Evolutionary conservation across 2,888 invertebrate species (phyloP), one percentile per base, ranked within the genome.

Genomic region (Amphipyra tragopoginis): DNA sequence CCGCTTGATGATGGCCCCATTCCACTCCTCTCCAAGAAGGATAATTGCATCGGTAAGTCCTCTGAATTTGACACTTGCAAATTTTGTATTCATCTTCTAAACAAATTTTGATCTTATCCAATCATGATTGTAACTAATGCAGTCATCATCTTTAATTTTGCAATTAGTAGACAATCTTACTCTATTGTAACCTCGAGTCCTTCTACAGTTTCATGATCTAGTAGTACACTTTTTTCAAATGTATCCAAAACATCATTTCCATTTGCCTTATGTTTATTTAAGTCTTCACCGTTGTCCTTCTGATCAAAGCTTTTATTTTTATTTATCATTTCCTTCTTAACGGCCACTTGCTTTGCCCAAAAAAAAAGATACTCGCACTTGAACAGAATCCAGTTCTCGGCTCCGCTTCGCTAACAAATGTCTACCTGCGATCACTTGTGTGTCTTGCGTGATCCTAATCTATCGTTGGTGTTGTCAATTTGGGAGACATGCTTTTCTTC

Each of bases 1-100:
- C 96, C 93, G 58, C 90, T 95, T 66, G 95, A 95, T 82, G 91
- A 94, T 69, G 96, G 96, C 71, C 96, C 96, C 48, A 90, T 96
- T 75, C 95, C 96, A 54, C 94, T 96, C 73, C 96, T 96, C 81
- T 96, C 95, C 77, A 95, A 95, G 77, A 94, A 89, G 86, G 93
- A 81, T 68, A 80, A 93, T 79, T 91, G 91, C 80, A 82, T 79
- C 79, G 93, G 93, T 94, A 80, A 92, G 93, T 90, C 50, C 64
- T 55, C 38, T 51, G 45, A 21, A 51, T 54, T 51, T 21, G 21
- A 21, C 21, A 21, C 21, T 21, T 21, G 21, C 21, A 21, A 21
- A 21, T 21, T 21, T 21, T 21, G 21, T 21, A 21, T 21, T 21
- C 21, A 21, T 21, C 1, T 21, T 21, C 21, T 2, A 21, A 21